A percentile compares a stretch with the other conserved stretches of the same genome.
These are phyloP conservation scores for Xyliphius kryptos DNA, from an alignment of 2,113 vertebrate genomes.

Conservation along the genomic window DNA sequence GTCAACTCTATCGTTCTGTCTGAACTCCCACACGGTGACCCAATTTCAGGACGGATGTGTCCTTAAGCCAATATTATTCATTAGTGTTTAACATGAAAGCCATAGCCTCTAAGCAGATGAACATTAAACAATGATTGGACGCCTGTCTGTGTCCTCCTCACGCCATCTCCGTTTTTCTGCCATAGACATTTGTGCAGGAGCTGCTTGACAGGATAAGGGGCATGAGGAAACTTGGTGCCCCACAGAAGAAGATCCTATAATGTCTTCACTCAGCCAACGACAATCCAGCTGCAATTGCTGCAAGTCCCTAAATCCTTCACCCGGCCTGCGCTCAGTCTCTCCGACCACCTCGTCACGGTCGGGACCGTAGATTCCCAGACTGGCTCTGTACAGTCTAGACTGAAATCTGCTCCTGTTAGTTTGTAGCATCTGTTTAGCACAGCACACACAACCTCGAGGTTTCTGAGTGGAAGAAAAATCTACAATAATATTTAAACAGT, in stretches of 20 bases:
- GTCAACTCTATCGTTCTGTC: no score
- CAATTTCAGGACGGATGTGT: no score
- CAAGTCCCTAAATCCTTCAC: slow-evolving; percentile 27
- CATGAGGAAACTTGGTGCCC: slow-evolving; percentile 92
- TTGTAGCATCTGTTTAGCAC: slow-evolving; percentile 9
- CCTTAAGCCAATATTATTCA: no score
- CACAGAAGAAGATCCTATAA: slow-evolving; percentile 91
- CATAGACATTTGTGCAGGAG: slow-evolving; percentile 87
- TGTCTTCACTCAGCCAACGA: slow-evolving; percentile 36
- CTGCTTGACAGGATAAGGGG: slow-evolving; percentile 91
- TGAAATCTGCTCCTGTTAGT: neutral
- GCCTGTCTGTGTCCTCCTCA: slow-evolving; percentile 2
- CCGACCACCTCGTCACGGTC: neutral
- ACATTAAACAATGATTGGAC: neutral
- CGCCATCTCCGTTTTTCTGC: slow-evolving; percentile 16
- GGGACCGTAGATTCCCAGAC: slow-evolving; percentile 18
- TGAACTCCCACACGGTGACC: no score
- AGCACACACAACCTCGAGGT: slow-evolving; percentile 11
- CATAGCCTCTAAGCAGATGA: slow-evolving; percentile 1
- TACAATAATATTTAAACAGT: slow-evolving; percentile 5
- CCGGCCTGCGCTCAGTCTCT: neutral
- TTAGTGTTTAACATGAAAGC: neutral
- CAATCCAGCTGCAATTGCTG: slow-evolving; percentile 31
- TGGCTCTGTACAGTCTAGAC: slow-evolving; percentile 7
- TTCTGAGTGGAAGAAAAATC: neutral